phyloP scores from a whole-genome alignment of 2,113 vertebrate species.

The Lamprotornis superbus region DNA sequence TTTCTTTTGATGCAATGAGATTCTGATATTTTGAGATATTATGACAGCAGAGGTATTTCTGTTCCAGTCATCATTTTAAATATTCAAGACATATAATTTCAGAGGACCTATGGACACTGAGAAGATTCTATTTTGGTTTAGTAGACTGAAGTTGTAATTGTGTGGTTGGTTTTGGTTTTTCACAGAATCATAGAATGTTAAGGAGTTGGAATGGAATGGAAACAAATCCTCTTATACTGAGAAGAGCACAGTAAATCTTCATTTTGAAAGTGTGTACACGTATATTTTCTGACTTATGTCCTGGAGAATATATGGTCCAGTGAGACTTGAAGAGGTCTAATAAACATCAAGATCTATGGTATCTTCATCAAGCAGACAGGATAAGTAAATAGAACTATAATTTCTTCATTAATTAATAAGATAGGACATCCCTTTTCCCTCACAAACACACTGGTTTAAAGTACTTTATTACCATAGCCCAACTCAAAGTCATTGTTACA shows the following conservation, averaged over 20 bases:
- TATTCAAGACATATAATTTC: background rate
- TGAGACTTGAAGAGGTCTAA: background rate
- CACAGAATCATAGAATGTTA: background rate
- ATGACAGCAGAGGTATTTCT: background rate
- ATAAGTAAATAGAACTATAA: background rate
- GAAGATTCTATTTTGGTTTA: background rate
- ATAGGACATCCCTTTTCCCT: background rate
- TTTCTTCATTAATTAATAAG: background rate
- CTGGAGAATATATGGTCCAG: background rate
- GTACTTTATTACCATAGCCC: background rate
- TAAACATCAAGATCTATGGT: background rate
- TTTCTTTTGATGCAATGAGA: background rate
- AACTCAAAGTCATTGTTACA: background rate
- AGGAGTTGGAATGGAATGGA: background rate
- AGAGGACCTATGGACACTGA: background rate
- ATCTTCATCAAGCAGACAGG: background rate
- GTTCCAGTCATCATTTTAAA: background rate
- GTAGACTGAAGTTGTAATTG: background rate
- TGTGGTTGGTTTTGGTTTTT: background rate
- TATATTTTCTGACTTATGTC: background rate
- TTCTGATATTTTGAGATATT: background rate
- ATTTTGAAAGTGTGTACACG: background rate
- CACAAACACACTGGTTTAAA: background rate
- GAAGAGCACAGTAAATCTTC: background rate
- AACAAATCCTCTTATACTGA: background rate